A percentile compares a stretch with the other conserved stretches of the same genome.
Evolutionary conservation across 2,888 invertebrate genomes (phyloP).

Genomic region (Sesia bembeciformis): DNA sequence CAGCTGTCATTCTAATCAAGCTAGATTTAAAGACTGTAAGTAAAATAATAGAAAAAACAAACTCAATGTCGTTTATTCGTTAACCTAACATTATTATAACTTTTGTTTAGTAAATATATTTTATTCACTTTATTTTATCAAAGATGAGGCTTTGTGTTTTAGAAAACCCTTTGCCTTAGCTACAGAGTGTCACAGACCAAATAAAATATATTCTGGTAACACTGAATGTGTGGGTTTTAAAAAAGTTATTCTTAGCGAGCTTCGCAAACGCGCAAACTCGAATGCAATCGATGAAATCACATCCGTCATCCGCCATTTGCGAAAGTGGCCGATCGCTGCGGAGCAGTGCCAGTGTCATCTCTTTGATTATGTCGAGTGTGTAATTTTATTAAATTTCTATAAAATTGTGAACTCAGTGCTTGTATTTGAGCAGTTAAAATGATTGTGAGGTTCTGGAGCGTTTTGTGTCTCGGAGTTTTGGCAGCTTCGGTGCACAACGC

Average conservation of each 20-base stretch:
- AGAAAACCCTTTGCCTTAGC: too few relatives aligned
- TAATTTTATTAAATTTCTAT: conserved; percentile 55
- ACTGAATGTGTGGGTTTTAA: too few relatives aligned
- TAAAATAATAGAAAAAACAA: too few relatives aligned
- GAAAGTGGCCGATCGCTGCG: conserved; percentile 59
- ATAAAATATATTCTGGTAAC: too few relatives aligned
- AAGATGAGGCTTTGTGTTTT: too few relatives aligned
- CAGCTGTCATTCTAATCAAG: too few relatives aligned
- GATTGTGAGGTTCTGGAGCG: conserved; percentile 71
- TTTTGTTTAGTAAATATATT: too few relatives aligned
- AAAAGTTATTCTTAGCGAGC: conserved; percentile 13
- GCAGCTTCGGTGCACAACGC: conserved; percentile 59
- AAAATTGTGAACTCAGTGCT: conserved; percentile 62
- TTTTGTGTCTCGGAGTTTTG: conserved; percentile 67
- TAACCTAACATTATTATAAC: too few relatives aligned
- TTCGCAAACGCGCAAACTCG: conserved; percentile 44
- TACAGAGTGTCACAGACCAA: too few relatives aligned
- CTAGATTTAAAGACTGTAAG: too few relatives aligned
- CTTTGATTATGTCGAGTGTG: conserved; percentile 52
- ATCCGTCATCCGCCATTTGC: conserved; percentile 72
- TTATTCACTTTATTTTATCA: too few relatives aligned
- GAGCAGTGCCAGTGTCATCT: conserved; percentile 60
- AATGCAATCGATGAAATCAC: conserved; percentile 68
- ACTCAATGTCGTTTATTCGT: too few relatives aligned
- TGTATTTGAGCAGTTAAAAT: conserved; percentile 57